Conservation (phyloP, 2,888 invertebrate genomes). For the Dicroscelio sp. region DNA sequence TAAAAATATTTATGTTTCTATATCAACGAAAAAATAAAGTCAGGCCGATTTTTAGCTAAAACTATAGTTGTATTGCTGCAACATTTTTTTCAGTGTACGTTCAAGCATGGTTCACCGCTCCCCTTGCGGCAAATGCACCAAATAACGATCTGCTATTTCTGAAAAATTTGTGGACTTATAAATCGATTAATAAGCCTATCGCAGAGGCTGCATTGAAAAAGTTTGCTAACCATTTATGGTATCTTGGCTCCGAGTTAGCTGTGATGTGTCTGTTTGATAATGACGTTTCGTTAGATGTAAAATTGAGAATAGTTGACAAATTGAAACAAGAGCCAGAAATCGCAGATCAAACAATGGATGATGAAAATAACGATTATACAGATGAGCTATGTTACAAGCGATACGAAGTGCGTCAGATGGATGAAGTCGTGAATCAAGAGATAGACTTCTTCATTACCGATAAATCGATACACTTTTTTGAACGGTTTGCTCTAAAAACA, state of each 20-base stretch:
- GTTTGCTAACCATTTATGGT: slow-evolving; percentile 34
- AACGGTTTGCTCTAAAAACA: slow-evolving; percentile 1
- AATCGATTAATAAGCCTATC: slow-evolving; percentile 60
- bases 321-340: slow-evolving; percentile 19
- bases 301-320: slow-evolving; percentile 43
- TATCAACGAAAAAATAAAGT: too few relatives aligned
- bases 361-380: background rate
- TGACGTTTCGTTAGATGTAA: slow-evolving; percentile 30
- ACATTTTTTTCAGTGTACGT: too few relatives aligned
- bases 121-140: slow-evolving; percentile 70
- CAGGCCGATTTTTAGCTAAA: too few relatives aligned
- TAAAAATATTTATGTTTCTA: too few relatives aligned
- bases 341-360: slow-evolving; percentile 11
- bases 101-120: slow-evolving; percentile 73
- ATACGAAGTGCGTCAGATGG: slow-evolving; percentile 26
- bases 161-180: slow-evolving; percentile 70
- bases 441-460: slow-evolving; percentile 29
- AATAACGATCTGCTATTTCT: slow-evolving; percentile 76
- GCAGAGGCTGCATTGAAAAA: slow-evolving; percentile 48
- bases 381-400: slow-evolving; percentile 46
- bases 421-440: slow-evolving; percentile 1
- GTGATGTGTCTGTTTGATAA: slow-evolving; percentile 39
- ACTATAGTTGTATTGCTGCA: too few relatives aligned
- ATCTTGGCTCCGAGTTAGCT: slow-evolving; percentile 28
- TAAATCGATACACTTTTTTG: slow-evolving; percentile 8